Conservation (phyloP, 2,113 vertebrate species). For the Vulpes vulpes region DNA sequence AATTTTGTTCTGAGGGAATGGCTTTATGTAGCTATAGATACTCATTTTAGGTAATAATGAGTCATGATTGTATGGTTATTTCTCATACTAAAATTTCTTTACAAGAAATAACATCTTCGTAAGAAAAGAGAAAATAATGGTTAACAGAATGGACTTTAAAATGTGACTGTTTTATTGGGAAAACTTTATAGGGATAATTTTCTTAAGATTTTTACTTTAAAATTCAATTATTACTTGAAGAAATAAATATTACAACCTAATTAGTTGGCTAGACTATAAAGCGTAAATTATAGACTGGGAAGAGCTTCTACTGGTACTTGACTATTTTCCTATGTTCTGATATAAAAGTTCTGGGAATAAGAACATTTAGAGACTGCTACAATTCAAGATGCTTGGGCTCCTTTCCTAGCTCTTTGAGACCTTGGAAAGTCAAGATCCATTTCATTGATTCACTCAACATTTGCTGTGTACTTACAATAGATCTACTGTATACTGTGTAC, state of each 20-base stretch:
- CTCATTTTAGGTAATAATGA: neutral
- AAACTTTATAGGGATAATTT: neutral
- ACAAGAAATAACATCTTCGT: neutral
- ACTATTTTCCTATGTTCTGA: neutral
- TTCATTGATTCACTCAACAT: neutral
- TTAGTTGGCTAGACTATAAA: neutral
- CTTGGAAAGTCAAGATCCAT: neutral
- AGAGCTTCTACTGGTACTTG: neutral
- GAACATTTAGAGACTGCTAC: neutral
- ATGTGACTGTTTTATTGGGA: neutral
- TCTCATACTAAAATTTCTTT: neutral
- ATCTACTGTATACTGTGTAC: neutral
- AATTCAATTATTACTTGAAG: neutral
- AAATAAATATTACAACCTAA: neutral
- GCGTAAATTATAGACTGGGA: neutral
- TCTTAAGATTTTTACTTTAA: neutral
- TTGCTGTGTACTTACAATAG: neutral
- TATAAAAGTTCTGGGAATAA: neutral
- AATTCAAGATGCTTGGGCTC: neutral
- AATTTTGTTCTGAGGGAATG: neutral
- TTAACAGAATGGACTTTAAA: neutral
- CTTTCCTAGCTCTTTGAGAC: neutral
- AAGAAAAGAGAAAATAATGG: neutral
- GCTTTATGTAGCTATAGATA: neutral
- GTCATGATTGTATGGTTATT: neutral